Base-by-base conservation (phyloP, 2,113 vertebrate genomes). In the Calyptommatus sinebrachiatus region DNA sequence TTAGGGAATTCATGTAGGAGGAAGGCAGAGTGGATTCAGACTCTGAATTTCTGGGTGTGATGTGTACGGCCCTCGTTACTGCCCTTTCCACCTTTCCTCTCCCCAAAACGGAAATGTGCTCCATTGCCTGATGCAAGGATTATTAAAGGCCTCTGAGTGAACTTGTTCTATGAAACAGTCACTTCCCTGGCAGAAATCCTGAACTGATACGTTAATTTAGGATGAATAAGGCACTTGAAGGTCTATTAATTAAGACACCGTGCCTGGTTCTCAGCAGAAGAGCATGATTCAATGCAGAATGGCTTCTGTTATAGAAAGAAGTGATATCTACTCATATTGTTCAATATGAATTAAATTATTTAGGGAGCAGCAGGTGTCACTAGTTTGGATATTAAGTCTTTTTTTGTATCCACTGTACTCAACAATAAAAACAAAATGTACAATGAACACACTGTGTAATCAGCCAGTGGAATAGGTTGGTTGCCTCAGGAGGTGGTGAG, bases 141-240 rank as follows among this genome's bases (percentile, higher is more conserved):
- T 79, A 69, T 80, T 88, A 74, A 45, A 41, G 83, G 28, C 85
- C 61, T 83, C 3, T 3, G 41, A 21, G 69, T 85, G 71, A 86
- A 24, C 85, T 83, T 86, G n/a, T 50, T 80, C 71, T 84, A 86
- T 87, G 77, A 87, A 57, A 75, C 46, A 71, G 68, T 50, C 83
- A 63, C 83, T 90, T 82, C 53, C 72, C 74, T 67, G 45, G 60
- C 71, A 86, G 83, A 86, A 73, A 85, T 83, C 84, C 77, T 76
- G 67, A 88, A n/a, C 88, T 84, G 77, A 81, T 87, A 46, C 71
- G 63, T 84, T 71, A 81, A 83, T 86, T 92, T 85, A 50, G 50
- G 88, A 91, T 92, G 86, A 83, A 71, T 85, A 86, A 87, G 85
- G 79, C 46, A 83, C 81, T 86, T 87, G 85, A 84, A 88, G 87